These are phyloP conservation scores for Pseudomyrmex cubaensis DNA, from an alignment of 1,140 invertebrate genomes.

Conservation along the genomic window DNA sequence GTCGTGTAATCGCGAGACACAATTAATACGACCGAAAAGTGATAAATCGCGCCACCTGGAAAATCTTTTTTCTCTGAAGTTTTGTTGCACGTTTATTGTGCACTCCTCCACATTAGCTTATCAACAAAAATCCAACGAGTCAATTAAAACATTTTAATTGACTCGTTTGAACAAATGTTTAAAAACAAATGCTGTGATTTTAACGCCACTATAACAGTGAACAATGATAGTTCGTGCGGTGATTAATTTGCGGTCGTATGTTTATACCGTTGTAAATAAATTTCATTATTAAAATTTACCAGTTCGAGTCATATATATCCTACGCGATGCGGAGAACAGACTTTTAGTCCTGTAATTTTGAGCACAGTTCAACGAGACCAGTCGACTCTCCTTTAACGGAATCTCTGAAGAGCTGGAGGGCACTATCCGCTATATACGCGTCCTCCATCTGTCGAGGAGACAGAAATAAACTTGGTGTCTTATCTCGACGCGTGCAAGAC, in stretches of 20 bases:
- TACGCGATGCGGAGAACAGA: background rate
- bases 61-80: constrained; percentile 24
- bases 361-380: background rate
- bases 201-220: no score
- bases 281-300: background rate
- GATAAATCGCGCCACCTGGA: constrained; percentile 14
- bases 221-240: no score
- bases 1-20: constrained; percentile 6
- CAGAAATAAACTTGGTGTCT: constrained; percentile 31
- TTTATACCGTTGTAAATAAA: background rate
- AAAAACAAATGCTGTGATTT: no score
- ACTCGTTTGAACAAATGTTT: no score
- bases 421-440: background rate
- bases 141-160: background rate
- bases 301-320: background rate
- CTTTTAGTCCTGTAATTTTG: background rate
- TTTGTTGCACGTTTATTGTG: background rate
- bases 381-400: constrained; percentile 2
- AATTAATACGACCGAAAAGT: constrained; percentile 31
- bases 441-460: constrained; percentile 25
- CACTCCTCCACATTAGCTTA: background rate
- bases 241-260: background rate
- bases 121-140: background rate
- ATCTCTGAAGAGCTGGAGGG: background rate
- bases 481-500: background rate